Evolutionary conservation across 2,113 vertebrate genomes (phyloP).

Genomic region (Acrocephalus kingi): DNA sequence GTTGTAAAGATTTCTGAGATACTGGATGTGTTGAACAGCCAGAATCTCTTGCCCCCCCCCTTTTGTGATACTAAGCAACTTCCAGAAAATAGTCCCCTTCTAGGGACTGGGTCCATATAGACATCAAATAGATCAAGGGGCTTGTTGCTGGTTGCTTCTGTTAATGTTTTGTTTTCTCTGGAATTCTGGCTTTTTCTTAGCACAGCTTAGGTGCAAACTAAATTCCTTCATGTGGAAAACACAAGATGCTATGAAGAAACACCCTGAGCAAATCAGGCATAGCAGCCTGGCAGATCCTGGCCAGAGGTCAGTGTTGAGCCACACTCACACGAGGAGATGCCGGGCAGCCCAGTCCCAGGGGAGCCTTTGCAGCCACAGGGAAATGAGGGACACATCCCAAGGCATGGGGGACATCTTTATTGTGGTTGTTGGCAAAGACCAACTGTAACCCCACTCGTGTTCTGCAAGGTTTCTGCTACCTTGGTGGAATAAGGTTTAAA

Average conservation of each 20-base stretch:
- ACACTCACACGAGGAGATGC: not conserved
- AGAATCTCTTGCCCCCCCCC: not conserved
- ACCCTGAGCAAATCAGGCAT: not conserved
- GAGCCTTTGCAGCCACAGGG: fast-evolving
- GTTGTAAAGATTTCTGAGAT: not conserved
- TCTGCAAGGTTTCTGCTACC: not conserved
- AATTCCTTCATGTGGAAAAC: not conserved
- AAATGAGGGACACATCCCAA: not conserved
- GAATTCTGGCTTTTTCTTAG: not conserved
- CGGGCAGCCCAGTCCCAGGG: fast-evolving
- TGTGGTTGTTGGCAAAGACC: not conserved
- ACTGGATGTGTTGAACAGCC: not conserved
- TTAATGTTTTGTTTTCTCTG: not conserved
- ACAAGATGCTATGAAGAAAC: not conserved
- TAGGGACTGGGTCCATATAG: too few relatives aligned
- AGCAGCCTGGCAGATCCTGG: fast-evolving
- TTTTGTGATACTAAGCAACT: not conserved
- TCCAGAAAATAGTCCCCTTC: not conserved
- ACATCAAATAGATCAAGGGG: not conserved
- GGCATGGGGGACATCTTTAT: not conserved
- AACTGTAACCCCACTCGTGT: fast-evolving
- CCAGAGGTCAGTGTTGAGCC: not conserved
- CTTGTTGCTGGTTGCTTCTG: not conserved
- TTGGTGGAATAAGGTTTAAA: not conserved
- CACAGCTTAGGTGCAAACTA: not conserved